A percentile compares a stretch with the other conserved stretches of the same genome.
These are phyloP conservation scores for Magallana nippona DNA, from an alignment of 2,888 invertebrate genomes.

Conservation along the genomic window DNA sequence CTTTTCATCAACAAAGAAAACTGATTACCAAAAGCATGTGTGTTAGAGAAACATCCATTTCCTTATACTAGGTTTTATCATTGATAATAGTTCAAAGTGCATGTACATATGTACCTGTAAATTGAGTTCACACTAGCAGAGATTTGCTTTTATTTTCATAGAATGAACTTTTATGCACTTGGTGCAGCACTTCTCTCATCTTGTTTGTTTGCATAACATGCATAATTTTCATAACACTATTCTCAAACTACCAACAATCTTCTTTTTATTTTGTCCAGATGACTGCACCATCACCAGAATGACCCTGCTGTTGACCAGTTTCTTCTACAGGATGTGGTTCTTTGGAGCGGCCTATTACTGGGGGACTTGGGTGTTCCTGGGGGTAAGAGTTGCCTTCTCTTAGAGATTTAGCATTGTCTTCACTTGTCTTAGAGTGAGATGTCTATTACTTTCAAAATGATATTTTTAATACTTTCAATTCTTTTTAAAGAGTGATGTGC, in stretches of 20 bases:
- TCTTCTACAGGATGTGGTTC: constrained; percentile 81
- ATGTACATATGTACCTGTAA: too few species aligned
- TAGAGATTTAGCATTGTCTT: neutral
- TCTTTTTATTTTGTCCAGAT: constrained; percentile 62
- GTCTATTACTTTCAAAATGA: too few species aligned
- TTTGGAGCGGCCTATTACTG: constrained; percentile 81
- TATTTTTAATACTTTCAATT: too few species aligned
- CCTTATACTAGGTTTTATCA: too few species aligned
- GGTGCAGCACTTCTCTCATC: too few species aligned
- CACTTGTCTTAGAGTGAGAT: neutral
- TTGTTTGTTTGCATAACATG: too few species aligned
- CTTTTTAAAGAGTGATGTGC: too few species aligned
- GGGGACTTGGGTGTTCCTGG: constrained; percentile 79
- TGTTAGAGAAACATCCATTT: neutral
- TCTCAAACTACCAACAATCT: neutral
- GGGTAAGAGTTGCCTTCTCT: constrained; percentile 65
- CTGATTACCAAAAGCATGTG: neutral
- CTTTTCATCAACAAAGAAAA: neutral
- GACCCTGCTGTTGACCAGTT: constrained; percentile 77
- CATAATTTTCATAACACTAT: neutral
- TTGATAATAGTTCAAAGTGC: too few species aligned
- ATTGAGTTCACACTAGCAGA: too few species aligned
- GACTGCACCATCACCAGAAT: constrained; percentile 79
- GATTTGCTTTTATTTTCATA: too few species aligned
- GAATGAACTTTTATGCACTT: too few species aligned